phyloP scores from a whole-genome alignment of 2,888 invertebrate genomes.

The Zele albiditarsus region DNA sequence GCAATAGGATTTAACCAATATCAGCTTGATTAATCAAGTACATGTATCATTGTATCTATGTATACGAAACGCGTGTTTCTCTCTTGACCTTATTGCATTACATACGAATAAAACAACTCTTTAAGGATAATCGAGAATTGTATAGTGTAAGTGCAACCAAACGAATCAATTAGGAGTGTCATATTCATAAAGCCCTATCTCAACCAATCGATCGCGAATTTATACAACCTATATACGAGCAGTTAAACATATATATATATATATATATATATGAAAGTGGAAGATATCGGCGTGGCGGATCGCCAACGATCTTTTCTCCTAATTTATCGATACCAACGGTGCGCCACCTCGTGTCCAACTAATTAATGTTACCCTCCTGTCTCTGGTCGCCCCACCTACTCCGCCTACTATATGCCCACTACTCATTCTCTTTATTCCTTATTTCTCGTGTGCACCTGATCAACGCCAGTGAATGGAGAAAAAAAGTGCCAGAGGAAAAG shows the following conservation, averaged over 20 bases:
- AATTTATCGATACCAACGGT: slow-evolving; percentile 55
- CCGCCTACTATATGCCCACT: slow-evolving; percentile 13
- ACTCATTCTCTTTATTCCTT: neutral
- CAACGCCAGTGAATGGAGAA: neutral
- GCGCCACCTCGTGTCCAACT: slow-evolving; percentile 52
- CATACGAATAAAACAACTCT: neutral
- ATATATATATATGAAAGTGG: slow-evolving; percentile 11
- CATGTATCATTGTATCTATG: neutral
- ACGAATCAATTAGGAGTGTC: slow-evolving; percentile 21
- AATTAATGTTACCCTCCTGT: slow-evolving; percentile 54
- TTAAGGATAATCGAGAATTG: neutral
- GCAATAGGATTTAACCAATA: slow-evolving; percentile 33
- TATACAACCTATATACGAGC: slow-evolving; percentile 12
- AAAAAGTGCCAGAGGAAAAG: neutral
- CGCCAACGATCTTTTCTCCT: slow-evolving; percentile 52
- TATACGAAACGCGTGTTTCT: slow-evolving; percentile 1
- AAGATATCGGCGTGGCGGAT: slow-evolving; percentile 57
- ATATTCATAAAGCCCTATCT: slow-evolving; percentile 27
- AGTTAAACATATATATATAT: neutral
- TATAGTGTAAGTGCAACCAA: slow-evolving; percentile 6
- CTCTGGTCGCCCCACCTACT: neutral
- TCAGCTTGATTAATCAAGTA: slow-evolving; percentile 41
- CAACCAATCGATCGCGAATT: slow-evolving; percentile 8
- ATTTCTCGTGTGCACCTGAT: slow-evolving; percentile 6
- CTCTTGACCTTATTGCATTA: neutral